Base-by-base conservation (phyloP, 30 jellyfish, hydroid and myxozoan species). In the Mastigias papua region DNA sequence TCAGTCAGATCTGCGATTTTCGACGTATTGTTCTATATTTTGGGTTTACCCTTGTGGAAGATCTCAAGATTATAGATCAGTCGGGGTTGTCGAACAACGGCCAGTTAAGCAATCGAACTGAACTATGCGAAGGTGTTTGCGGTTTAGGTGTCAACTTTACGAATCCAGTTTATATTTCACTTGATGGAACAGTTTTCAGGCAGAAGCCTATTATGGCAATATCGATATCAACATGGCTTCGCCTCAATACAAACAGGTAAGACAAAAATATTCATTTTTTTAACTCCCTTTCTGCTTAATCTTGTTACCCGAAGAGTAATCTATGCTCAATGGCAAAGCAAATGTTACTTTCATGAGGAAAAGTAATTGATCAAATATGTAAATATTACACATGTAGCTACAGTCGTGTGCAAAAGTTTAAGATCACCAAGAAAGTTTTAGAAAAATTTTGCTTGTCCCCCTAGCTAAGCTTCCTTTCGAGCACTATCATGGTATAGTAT, bases 1-100 rank as follows among this genome's bases (percentile, higher is more conserved):
- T 92, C 70, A 92, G 98, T 48, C 98, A 92, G 75, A 82, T 92
- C 15, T 92, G 98, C 81, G 98, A 92, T 66, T 92, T 92, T 76
- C 81, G 98, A 20, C 83, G 98, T 21, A 83, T 87, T 25, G 97
- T 86, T 31, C 73, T 92, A 72, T 92, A 50, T 68, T 86, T 64
- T 63, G 94, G 97, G 2, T 92, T 92, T 65, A 63, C 94, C 3
- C 88, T 76, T 35, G 73, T 86, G 21, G 84, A 61, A 2, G 96
- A 85, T 30, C 75, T 31, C 8, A 72, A 77, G 42, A 54, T 92
- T 15, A 69, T 70, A 26, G 98, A 92, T 73, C 98, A 92, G 58
- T 92, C 98, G 5, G 98, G 98, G n/a, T 72, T 92, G 35, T 90
- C 95, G 27, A 92, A 92, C 60, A 51, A 76, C 68, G 98, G 96